phyloP scores from a whole-genome alignment of 92 coral and sea anemone species.

The Heliopora coerulea region DNA sequence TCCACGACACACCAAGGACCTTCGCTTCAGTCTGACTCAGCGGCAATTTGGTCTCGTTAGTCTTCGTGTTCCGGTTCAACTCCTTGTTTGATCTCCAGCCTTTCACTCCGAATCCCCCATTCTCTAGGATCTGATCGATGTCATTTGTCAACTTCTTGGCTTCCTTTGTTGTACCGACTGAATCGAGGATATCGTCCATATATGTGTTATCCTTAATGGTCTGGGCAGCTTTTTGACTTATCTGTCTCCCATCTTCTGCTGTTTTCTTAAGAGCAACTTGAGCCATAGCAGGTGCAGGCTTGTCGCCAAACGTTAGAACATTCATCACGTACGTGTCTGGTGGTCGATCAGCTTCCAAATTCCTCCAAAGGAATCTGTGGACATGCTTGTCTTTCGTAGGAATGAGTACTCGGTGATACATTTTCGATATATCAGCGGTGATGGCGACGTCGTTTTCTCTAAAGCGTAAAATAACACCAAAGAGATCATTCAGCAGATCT shows the following conservation, averaged over 20 bases:
- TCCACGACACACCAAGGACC: not conserved
- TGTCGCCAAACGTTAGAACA: slow-evolving; percentile 61
- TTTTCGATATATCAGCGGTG: not conserved
- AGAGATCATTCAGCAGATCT: not conserved
- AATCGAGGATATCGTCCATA: slow-evolving; percentile 53
- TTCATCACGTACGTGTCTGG: slow-evolving; percentile 51
- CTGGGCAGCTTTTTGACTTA: not conserved
- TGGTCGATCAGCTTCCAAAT: slow-evolving; percentile 39
- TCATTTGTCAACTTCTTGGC: slow-evolving; percentile 49
- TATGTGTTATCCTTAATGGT: slow-evolving; percentile 42
- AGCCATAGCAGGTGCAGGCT: slow-evolving; percentile 49
- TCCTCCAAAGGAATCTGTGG: slow-evolving; percentile 64
- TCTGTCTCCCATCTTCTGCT: slow-evolving; percentile 7
- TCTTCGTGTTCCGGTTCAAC: not conserved
- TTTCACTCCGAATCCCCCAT: slow-evolving; percentile 46
- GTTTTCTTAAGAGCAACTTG: slow-evolving; percentile 30
- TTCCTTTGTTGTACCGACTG: slow-evolving; percentile 22
- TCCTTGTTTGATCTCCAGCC: slow-evolving; percentile 41
- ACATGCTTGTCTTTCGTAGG: slow-evolving; percentile 59
- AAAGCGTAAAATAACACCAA: slow-evolving; percentile 14
- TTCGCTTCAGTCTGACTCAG: not conserved
- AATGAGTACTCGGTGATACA: slow-evolving; percentile 51
- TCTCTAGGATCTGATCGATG: slow-evolving; percentile 35
- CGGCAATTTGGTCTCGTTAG: not conserved
- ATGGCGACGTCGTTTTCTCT: slow-evolving; percentile 29